These are phyloP conservation scores for Metacarcinus magister DNA, from an alignment of 2,888 invertebrate genomes.

Conservation along the genomic window DNA sequence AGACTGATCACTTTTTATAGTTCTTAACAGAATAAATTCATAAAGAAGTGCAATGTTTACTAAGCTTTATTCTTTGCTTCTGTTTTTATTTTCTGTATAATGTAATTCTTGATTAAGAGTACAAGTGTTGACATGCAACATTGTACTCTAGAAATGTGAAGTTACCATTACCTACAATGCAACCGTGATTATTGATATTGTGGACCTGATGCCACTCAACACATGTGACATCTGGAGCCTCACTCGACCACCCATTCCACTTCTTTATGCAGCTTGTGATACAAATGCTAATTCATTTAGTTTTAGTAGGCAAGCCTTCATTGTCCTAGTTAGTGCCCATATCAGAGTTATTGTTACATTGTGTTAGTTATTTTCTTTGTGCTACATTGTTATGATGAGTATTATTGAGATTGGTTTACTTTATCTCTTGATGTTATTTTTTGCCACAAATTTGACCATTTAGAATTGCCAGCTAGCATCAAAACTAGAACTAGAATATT, in stretches of 20 bases:
- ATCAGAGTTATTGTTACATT: neutral
- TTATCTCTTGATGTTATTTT: neutral
- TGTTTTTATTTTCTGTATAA: neutral
- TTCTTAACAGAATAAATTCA: neutral
- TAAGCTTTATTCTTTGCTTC: neutral
- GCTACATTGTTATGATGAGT: neutral
- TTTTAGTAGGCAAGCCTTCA: conserved; percentile 8
- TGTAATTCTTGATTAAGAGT: neutral
- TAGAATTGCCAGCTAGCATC: neutral
- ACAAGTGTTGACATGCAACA: neutral
- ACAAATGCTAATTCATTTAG: neutral
- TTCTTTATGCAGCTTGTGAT: neutral
- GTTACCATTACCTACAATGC: neutral
- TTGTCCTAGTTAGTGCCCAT: neutral
- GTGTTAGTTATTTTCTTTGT: neutral
- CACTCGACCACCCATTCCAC: neutral
- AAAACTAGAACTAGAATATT: neutral
- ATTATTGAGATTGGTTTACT: neutral
- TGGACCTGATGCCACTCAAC: neutral
- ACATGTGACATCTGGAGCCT: neutral
- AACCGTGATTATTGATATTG: neutral
- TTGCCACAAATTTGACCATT: neutral
- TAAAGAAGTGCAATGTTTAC: conserved; percentile 10
- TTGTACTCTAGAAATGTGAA: neutral
- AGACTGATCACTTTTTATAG: neutral